Evolutionary conservation across 2,113 vertebrate genomes (phyloP), one percentile per base, ranked within the genome.

Genomic region (Dolichallabes microphthalmus): DNA sequence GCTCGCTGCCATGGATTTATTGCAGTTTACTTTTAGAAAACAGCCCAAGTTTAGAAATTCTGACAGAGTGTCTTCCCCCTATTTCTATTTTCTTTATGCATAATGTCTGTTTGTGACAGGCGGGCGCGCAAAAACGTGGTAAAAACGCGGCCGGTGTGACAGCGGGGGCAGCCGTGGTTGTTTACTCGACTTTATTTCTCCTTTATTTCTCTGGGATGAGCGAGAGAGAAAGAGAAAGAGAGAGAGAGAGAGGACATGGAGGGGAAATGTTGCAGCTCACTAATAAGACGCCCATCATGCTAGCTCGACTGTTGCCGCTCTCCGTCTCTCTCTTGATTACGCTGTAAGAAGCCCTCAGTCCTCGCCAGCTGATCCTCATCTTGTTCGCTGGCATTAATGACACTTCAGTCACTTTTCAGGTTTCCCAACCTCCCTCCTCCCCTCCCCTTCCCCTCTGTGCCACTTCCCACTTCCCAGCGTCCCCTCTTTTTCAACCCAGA

Each of bases 351-450:
- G 93, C 94, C 93, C 87, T 93, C 94, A 91, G 94, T 94, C 93
- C 84, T 93, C 93, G 90, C 92, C 96, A 96, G 96, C 96, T 97
- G 97, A 96, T 96, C 95, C 95, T 96, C 95, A 92, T 97, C 97
- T 97, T 97, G 97, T 98, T 98, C 97, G 95, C 94, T 96, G 94
- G 95, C 96, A 96, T 97, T 98, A 98, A 99, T 97, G 98, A 98
- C 97, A 97, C 97, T 98, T 97, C 98, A 98, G 95, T 99, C 98
- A 97, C 95, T 97, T 98, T 97, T 98, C 97, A 97, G 98, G 96
- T 96, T 35, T 93, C 93, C 95, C 96, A 94, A 96, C 95, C 97
- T 97, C 96, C 96, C 95, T 95, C 87, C 94, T 90, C 95, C n/a
- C 45, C 45, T 30, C 35, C 45, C 15, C 93, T 95, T 96, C 94